Percentiles rank a stretch among this genome's conserved stretches.
These are phyloP conservation scores for Hyles lineata DNA, from an alignment of 2,888 invertebrate species.

Conservation along the genomic window DNA sequence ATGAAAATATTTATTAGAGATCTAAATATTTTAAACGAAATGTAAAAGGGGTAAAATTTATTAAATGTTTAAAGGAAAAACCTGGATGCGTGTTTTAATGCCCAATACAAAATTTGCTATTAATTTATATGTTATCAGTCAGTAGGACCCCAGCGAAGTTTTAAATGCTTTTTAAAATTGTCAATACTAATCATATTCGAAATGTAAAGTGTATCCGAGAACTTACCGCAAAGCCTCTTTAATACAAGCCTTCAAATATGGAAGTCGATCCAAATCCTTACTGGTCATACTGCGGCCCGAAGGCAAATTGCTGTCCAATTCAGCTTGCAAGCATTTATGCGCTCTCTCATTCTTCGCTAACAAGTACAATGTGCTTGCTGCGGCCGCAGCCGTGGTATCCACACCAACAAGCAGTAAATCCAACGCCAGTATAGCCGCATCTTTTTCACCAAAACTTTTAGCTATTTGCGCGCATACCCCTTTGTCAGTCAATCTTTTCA, in stretches of 20 bases:
- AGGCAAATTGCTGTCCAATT: slow-evolving; percentile 85
- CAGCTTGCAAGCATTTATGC: slow-evolving; percentile 87
- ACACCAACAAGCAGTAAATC: slow-evolving; percentile 92
- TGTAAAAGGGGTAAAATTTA: too few relatives aligned
- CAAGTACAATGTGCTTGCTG: slow-evolving; percentile 90
- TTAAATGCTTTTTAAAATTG: background rate
- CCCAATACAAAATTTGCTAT: too few relatives aligned
- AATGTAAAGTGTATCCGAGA: background rate
- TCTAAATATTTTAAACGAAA: too few relatives aligned
- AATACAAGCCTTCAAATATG: slow-evolving; percentile 90
- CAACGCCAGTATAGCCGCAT: slow-evolving; percentile 89
- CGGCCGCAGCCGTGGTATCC: slow-evolving; percentile 92
- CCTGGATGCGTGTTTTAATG: too few relatives aligned
- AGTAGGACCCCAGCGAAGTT: background rate
- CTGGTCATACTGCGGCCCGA: slow-evolving; percentile 82
- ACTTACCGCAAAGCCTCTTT: slow-evolving; percentile 90
- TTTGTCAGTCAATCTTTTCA: slow-evolving; percentile 73
- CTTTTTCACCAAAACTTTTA: slow-evolving; percentile 66
- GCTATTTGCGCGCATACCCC: slow-evolving; percentile 77
- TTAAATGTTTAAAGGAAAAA: too few relatives aligned
- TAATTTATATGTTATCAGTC: too few relatives aligned
- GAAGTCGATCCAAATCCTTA: slow-evolving; percentile 86
- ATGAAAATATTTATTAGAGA: too few relatives aligned
- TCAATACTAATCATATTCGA: background rate
- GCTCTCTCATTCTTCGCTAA: slow-evolving; percentile 88